Conservation (phyloP, 2,113 vertebrate species). For the Oryzias woworae region DNA sequence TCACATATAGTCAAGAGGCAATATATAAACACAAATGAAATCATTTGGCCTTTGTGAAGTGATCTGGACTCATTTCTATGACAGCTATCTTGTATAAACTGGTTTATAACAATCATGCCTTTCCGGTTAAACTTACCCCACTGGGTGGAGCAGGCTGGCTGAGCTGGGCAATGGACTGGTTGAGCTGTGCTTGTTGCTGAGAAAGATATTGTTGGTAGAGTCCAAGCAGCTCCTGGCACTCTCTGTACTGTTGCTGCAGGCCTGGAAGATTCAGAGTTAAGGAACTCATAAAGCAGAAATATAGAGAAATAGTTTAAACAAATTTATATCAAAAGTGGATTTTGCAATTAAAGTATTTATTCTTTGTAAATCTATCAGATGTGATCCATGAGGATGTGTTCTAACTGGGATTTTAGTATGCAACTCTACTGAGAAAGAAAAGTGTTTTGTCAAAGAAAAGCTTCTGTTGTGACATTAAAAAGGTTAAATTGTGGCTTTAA, state of each 20-base stretch:
- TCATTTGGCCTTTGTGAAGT: too few species aligned
- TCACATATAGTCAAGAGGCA: too few species aligned
- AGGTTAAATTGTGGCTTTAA: conserved; percentile 17
- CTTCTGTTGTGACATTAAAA: conserved; percentile 4
- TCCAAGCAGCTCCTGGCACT: conserved; percentile 93
- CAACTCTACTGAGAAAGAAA: too few species aligned
- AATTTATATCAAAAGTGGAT: too few species aligned
- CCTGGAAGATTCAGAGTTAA: conserved; percentile 84
- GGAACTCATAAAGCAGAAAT: conserved; percentile 48
- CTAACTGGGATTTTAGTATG: too few species aligned
- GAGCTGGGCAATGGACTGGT: conserved; percentile 83
- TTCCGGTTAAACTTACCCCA: conserved; percentile 82
- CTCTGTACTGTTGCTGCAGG: conserved; percentile 92
- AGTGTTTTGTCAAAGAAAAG: too few species aligned
- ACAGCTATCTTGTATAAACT: not conserved
- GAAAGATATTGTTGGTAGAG: conserved; percentile 96
- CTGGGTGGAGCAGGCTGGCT: conserved; percentile 73
- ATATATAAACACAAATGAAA: too few species aligned
- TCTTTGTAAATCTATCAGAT: too few species aligned
- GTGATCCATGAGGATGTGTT: too few species aligned
- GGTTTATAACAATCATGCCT: not conserved
- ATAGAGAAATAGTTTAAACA: too few species aligned
- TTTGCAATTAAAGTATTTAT: too few species aligned
- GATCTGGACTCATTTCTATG: not conserved
- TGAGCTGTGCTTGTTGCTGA: conserved; percentile 91